phyloP scores from a whole-genome alignment of 2,113 vertebrate species.

The Cichladusa arquata region DNA sequence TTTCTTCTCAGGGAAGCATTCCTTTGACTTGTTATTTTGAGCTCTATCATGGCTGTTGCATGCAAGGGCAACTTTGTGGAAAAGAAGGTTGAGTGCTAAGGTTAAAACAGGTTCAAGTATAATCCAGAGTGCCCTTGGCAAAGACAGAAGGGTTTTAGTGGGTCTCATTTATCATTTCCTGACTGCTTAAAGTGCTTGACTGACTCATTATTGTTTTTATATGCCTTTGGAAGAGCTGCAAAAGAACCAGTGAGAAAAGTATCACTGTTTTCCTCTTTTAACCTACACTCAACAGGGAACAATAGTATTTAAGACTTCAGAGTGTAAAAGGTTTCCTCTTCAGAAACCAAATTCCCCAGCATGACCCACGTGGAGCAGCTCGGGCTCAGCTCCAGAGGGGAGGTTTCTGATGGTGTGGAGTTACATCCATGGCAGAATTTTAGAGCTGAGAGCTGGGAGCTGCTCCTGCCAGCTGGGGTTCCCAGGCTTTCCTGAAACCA shows the following conservation, averaged over 20 bases:
- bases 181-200: slow-evolving; percentile 18
- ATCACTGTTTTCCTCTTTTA: neutral
- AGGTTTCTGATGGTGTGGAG: neutral
- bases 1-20: neutral
- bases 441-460: neutral
- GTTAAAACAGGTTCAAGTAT: slow-evolving; percentile 41
- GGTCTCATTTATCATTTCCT: slow-evolving; percentile 20
- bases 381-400: neutral
- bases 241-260: neutral
- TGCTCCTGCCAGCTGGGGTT: neutral
- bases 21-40: neutral
- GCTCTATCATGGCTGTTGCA: neutral
- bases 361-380: accelerated
- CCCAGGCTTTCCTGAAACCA: neutral
- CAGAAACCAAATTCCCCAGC: neutral
- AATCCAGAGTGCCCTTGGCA: slow-evolving; percentile 38
- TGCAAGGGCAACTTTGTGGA: neutral
- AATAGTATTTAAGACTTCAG: neutral
- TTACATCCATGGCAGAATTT: neutral
- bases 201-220: slow-evolving; percentile 42
- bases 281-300: neutral
- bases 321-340: neutral
- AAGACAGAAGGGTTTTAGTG: slow-evolving; percentile 15
- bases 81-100: slow-evolving; percentile 40
- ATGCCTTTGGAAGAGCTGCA: neutral